Percentiles rank a stretch among this genome's conserved stretches.
Evolutionary conservation across 1,140 invertebrate species (phyloP).

Genomic region (Brachionus paranguensis): DNA sequence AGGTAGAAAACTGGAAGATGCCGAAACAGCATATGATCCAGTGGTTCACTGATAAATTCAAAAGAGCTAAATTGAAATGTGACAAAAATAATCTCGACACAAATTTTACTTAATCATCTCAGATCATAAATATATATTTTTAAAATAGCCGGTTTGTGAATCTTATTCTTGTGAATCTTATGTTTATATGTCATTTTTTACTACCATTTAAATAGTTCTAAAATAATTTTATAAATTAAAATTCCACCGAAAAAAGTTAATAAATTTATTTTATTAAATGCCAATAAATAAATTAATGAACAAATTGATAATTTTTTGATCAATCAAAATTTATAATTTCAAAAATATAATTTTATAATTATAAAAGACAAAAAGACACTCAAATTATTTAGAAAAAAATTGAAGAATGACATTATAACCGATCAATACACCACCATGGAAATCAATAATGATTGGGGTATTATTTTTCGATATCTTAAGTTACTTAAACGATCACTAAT

Average conservation of each 20-base stretch:
- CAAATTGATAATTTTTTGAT: too few species aligned
- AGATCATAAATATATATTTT: neutral
- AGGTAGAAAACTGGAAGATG: constrained; percentile 49
- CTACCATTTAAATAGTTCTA: neutral
- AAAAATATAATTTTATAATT: too few species aligned
- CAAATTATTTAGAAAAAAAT: too few species aligned
- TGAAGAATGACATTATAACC: too few species aligned
- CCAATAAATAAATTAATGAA: too few species aligned
- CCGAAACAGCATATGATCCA: constrained; percentile 3
- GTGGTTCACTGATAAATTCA: constrained; percentile 27
- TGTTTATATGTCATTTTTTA: neutral
- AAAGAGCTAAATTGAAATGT: neutral
- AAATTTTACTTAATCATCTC: neutral
- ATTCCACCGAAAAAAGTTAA: neutral
- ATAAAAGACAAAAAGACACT: too few species aligned
- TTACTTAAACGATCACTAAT: too few species aligned
- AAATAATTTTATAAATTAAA: neutral
- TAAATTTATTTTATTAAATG: too few species aligned
- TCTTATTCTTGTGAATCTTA: neutral
- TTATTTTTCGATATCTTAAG: too few species aligned
- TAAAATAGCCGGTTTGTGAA: neutral
- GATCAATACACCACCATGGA: too few species aligned
- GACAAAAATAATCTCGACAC: neutral
- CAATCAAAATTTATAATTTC: too few species aligned
- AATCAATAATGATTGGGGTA: too few species aligned